Evolutionary conservation across 2,888 invertebrate species (phyloP), one percentile per base, ranked within the genome.

Genomic region (Podabrus alpinus): DNA sequence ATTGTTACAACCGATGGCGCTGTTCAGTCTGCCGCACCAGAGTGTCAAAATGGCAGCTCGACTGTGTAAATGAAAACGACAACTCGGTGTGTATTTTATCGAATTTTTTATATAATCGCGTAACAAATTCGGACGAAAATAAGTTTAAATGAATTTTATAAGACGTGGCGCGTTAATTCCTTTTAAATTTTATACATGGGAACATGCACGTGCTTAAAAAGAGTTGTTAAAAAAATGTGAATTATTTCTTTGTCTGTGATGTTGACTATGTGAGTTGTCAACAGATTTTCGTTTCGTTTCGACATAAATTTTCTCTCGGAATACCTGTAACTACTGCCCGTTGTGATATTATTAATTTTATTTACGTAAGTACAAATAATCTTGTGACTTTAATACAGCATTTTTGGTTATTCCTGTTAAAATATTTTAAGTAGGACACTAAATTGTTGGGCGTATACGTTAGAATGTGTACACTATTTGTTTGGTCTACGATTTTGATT

Each of bases 401-500:
- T 24, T 19, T 17, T 15, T 9, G 13, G 25, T 29, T 66, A 25
- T 59, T 61, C 66, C 29, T 19, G 15, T n/a, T 11, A 45, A 66
- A 71, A 60, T 71, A 13, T 21, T 60, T 68, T 83, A 85, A 84
- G 86, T 86, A 86, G 86, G 86, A 85, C 86, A 86, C 79, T 78
- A 80, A 81, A 81, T 80, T 83, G 83, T 85, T 86, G 86, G 86
- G 86, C 86, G 86, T 86, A 83, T 84, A 82, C 81, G 77, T 66
- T 79, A 84, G 84, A 85, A 84, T 85, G 84, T 85, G 82, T 78
- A 77, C 82, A 86, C 77, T 84, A 83, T 81, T 85, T 81, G 79
- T 76, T 79, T 86, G 86, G 86, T 81, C 86, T 81, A 82, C 83
- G 80, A 69, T 74, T 85, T 85, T 86, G 85, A 85, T 86, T 85